A percentile compares a stretch with the other conserved stretches of the same genome.
phyloP scores from a whole-genome alignment of 2,797 vertebrate genomes.

The Danio aesculapii region DNA sequence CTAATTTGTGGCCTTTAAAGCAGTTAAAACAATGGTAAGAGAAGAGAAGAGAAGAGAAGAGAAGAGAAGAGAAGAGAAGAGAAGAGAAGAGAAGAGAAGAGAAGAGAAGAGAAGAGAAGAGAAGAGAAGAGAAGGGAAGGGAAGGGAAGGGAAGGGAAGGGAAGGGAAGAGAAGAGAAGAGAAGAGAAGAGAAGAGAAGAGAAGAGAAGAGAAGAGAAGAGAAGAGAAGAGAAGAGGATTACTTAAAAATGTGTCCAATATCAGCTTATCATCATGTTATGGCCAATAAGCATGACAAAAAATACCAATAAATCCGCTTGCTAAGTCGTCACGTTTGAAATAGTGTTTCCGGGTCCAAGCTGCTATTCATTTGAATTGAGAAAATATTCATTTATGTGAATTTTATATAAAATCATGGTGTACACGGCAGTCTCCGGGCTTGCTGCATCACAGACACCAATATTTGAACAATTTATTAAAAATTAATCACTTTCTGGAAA shows the following conservation, averaged over 20 bases:
- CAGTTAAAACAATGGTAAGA: not conserved
- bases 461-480: no score
- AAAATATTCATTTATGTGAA: no score
- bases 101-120: not conserved
- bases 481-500: no score
- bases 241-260: not conserved
- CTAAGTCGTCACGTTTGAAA: no score
- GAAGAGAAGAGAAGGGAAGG: not conserved
- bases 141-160: not conserved
- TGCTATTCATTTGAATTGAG: no score
- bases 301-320: no score
- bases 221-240: not conserved
- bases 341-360: no score
- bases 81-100: not conserved
- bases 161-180: not conserved
- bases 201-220: not conserved
- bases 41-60: not conserved
- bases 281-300: not conserved
- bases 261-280: not conserved
- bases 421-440: no score
- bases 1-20: constrained; percentile 25
- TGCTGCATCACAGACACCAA: no score
- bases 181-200: not conserved
- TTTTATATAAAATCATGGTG: no score
- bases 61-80: not conserved